Conservation (phyloP, 2,888 invertebrate species). For the Hofmannophila pseudospretella region DNA sequence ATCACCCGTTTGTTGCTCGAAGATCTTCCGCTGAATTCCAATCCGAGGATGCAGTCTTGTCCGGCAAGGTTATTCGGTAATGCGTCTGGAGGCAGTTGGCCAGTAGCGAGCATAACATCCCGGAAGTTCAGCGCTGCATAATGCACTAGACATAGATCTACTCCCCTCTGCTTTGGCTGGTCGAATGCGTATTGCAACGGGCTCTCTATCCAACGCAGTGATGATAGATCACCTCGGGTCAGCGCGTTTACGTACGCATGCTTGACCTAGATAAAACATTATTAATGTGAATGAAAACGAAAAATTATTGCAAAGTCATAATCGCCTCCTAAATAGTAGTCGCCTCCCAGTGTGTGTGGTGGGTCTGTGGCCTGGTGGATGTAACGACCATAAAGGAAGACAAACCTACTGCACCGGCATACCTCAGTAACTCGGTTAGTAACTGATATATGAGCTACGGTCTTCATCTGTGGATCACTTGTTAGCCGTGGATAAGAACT, state of each 20-base stretch:
- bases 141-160: conserved; percentile 89
- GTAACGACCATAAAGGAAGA: no score
- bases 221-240: conserved; percentile 94
- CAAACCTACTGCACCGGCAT: no score
- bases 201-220: conserved; percentile 96
- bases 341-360: no score
- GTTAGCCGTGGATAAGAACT: no score
- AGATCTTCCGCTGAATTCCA: conserved; percentile 95
- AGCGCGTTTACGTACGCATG: conserved; percentile 97
- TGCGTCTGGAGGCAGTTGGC: conserved; percentile 97
- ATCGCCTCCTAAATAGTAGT: no score
- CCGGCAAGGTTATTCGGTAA: conserved; percentile 92
- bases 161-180: conserved; percentile 28
- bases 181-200: conserved; percentile 52
- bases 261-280: conserved; percentile 87
- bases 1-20: conserved; percentile 87
- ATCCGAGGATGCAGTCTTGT: conserved; percentile 93
- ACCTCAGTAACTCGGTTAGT: no score
- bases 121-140: conserved; percentile 98
- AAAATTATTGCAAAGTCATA: no score
- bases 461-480: no score
- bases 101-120: conserved; percentile 98
- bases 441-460: no score
- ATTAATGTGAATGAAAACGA: no score
- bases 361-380: no score